These are phyloP conservation scores for Horisme vitalbata DNA, from an alignment of 2,888 invertebrate species.

Conservation along the genomic window DNA sequence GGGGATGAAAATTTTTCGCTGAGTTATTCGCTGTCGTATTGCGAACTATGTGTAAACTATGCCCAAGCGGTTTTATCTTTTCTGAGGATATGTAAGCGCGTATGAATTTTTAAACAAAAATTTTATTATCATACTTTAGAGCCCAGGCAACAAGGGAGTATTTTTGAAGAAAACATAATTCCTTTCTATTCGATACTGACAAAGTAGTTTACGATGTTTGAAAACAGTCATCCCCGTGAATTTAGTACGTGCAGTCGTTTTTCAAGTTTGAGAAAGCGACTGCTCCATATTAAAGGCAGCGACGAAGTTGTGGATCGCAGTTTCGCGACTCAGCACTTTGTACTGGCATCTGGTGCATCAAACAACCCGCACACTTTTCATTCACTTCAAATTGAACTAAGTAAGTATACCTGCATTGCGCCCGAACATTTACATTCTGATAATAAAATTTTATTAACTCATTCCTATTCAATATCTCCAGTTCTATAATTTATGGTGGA, in stretches of 20 bases:
- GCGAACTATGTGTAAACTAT: constrained; percentile 58
- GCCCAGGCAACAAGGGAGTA: constrained; percentile 38
- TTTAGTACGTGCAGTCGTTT: constrained; percentile 55
- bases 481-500: constrained; percentile 51
- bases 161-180: constrained; percentile 53
- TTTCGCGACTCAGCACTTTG: constrained; percentile 51
- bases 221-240: constrained; percentile 49
- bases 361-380: constrained; percentile 47
- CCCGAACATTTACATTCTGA: constrained; percentile 48
- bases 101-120: constrained; percentile 38
- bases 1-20: constrained; percentile 40
- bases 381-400: constrained; percentile 48
- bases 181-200: constrained; percentile 54
- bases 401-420: constrained; percentile 37
- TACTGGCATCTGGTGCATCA: constrained; percentile 57
- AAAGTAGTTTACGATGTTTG: constrained; percentile 60
- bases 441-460: constrained; percentile 48
- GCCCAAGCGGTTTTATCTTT: constrained; percentile 50
- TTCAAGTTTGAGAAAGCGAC: constrained; percentile 56
- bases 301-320: constrained; percentile 54
- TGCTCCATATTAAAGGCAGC: constrained; percentile 62
- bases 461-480: constrained; percentile 39
- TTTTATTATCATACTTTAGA: constrained; percentile 36
- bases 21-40: constrained; percentile 50
- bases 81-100: constrained; percentile 35